Base-by-base conservation (phyloP, 2,888 invertebrate species). In the Pyrrhosoma nymphula region DNA sequence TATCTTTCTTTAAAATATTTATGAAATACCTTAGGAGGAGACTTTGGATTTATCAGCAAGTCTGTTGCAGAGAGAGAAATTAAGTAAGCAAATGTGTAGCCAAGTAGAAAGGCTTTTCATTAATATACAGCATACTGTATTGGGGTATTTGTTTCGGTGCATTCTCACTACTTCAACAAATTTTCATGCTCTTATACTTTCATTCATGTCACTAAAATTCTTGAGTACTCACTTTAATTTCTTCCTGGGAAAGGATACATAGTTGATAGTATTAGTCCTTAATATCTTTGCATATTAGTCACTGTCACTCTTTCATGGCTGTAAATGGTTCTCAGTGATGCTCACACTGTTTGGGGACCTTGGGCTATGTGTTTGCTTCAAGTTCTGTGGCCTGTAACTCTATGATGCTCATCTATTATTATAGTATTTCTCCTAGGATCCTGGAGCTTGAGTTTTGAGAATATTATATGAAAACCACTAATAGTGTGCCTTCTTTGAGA, bases 51-150 rank as follows among this genome's bases (percentile, higher is more conserved):
- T 69, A 39, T 39, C 93, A 47, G 6, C 47, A 75, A 47, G 16
- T 69, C 69, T 47, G 23, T 47, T 4, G 30, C 26, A 39, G 75
- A 93, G 69, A n/a, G 47, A 23, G 39, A 30, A 39, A 47, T 93
- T 93, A 93, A 69, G 93, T 93, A 93, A 93, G 93, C 93, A 75
- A 93, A 93, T 93, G 10, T 47, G n/a, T 93, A 75, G 93, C 93
- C 93, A 63, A 93, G 93, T 39, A 75, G 47, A 26, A 18, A 69
- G 93, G 1, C 35, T 89, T 75, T 47, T 63, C 47, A 16, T 75
- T n/a, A 63, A 63, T 26, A 10, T 26, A 63, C 56, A 69, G 23
- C 69, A 16, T 47, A n/a, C n/a, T 69, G 14, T 55, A 12, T 60
- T 10, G 60, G 26, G 39, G 63, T 16, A 63, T 63, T 12, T n/a